A percentile compares a stretch with the other conserved stretches of the same genome.
phyloP scores from a whole-genome alignment of 1,140 invertebrate species.

The Aphidius gifuensis region DNA sequence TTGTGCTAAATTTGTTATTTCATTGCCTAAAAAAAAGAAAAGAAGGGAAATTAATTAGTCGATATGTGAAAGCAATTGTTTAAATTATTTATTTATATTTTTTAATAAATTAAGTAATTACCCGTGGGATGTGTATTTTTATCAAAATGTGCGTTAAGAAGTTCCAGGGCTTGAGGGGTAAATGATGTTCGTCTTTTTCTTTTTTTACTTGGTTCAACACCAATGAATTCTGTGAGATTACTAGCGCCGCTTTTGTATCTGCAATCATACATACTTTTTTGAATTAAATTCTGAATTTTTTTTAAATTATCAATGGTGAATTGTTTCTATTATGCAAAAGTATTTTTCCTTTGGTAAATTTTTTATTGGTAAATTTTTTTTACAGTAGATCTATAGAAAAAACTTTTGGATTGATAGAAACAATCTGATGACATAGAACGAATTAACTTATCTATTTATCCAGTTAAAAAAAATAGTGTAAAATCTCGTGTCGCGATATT shows the following conservation, averaged over 20 bases:
- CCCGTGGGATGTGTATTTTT: constrained; percentile 97
- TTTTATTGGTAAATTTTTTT: too few relatives aligned
- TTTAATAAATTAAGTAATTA: constrained; percentile 51
- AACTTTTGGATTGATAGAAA: too few relatives aligned
- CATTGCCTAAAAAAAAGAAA: constrained; percentile 71
- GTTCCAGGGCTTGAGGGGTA: constrained; percentile 91
- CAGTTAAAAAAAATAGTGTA: too few relatives aligned
- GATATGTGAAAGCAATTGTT: too few relatives aligned
- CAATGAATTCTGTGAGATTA: constrained; percentile 92
- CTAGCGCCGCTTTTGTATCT: constrained; percentile 88
- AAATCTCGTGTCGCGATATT: too few relatives aligned
- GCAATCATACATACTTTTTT: constrained; percentile 56
- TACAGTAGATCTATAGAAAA: too few relatives aligned
- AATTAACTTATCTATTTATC: too few relatives aligned
- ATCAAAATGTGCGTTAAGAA: constrained; percentile 93
- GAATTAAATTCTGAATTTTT: constrained; percentile 44
- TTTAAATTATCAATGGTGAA: neutral
- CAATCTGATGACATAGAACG: too few relatives aligned
- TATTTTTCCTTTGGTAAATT: neutral
- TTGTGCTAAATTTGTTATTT: constrained; percentile 92
- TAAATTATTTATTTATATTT: neutral
- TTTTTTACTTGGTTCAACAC: constrained; percentile 94
- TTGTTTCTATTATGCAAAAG: constrained; percentile 8
- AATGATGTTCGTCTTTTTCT: constrained; percentile 94
- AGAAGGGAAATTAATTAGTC: constrained; percentile 8